phyloP scores from a whole-genome alignment of 2,797 vertebrate species.

The Pipistrellus nathusii region DNA sequence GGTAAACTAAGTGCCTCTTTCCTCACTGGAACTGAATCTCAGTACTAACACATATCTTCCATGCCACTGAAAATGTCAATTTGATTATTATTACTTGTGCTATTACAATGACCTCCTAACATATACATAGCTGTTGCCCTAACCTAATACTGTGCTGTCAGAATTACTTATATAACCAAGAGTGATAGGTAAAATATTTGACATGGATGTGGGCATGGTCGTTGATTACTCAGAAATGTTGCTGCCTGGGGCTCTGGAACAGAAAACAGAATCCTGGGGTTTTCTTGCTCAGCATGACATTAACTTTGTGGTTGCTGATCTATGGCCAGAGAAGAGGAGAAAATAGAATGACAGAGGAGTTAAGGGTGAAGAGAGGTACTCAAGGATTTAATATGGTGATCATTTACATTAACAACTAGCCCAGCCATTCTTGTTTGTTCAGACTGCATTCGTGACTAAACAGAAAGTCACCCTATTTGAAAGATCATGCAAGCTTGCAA shows the following conservation, averaged over 20 bases:
- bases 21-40: background rate
- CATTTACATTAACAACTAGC: background rate
- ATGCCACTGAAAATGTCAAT: background rate
- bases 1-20: background rate
- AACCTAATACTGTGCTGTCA: background rate
- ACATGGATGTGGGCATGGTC: background rate
- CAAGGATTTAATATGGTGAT: background rate
- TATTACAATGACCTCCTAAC: background rate
- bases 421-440: background rate
- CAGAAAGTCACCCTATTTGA: background rate
- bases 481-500: background rate
- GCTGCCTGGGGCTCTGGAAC: background rate
- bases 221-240: background rate
- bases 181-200: constrained; percentile 25
- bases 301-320: background rate
- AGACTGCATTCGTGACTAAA: background rate
- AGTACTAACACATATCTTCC: background rate
- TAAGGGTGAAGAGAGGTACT: background rate
- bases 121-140: background rate
- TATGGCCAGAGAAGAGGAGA: background rate
- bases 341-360: background rate
- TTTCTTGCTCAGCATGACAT: background rate
- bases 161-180: background rate
- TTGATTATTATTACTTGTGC: background rate
- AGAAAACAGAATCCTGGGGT: background rate